Base-by-base conservation (phyloP, 1,140 invertebrate species). In the Mercenaria mercenaria region DNA sequence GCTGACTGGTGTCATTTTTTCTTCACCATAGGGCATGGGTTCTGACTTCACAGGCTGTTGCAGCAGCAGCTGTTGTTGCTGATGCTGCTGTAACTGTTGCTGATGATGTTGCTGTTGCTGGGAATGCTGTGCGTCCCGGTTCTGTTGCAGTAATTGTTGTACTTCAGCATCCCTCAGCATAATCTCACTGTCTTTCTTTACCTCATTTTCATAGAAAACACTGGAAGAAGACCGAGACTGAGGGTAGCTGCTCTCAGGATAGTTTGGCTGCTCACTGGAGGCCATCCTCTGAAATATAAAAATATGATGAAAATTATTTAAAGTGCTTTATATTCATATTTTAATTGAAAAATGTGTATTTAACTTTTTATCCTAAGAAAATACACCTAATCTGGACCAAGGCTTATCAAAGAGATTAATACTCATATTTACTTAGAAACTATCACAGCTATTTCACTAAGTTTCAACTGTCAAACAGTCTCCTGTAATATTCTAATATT, bases 111-210 rank as follows among this genome's bases (percentile, higher is more conserved):
- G 18, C 47, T 61, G n/a, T 29, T 47, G 52, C 32, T 29, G 18
- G 18, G 6, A 15, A 39, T 47, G 41, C 13, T 26, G 23, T 8
- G 23, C 37, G 1, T 41, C 34, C 37, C 34, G n/a, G 20, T n/a
- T 76, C 15, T 47, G 20, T 26, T 76, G n/a, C n/a, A 77, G 20
- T 15, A 87, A 41, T 0, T 52, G 43, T 29, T 77, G 69, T 4
- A 74, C 52, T 61, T 87, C 39, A 4, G 37, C 4, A 77, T 87
- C 84, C 10, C n/a, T n/a, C n/a, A 88, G 20, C 26, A 47, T 72
- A 23, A 88, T 79, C 29, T 88, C 86, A 88, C 76, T 80, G 26
- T 80, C 86, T 15, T 88, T 88, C 23, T 88, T 88, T 13, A 88
- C 47, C 34, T 88, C 59, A 47, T 37, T 67, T 26, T 77, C 76